Evolutionary conservation across 2,113 vertebrate species (phyloP), one percentile per base, ranked within the genome.

Genomic region (Erythrocercus mccallii): DNA sequence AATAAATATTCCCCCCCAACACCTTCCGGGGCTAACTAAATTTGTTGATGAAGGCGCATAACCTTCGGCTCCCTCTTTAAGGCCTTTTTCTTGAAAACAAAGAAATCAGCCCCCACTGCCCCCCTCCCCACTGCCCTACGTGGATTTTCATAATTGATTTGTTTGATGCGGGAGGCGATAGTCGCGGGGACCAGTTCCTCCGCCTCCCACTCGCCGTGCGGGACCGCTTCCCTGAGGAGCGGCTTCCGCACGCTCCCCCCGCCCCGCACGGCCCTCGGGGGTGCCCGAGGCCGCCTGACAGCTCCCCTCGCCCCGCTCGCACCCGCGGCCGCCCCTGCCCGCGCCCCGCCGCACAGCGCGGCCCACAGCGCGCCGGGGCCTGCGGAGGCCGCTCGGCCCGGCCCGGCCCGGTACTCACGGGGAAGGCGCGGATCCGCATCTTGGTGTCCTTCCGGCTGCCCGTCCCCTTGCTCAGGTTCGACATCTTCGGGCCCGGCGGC

Each of bases 11-110:
- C 4, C 28, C 12, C 9, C 66, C 66, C 45, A 60, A 14, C 74
- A 44, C 56, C 42, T 84, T 86, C 86, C 86, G 72, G 72, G 80
- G 64, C 47, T 53, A 72, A 81, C 89, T 48, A 22, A 47, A 90
- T 50, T 61, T 77, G 70, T 50, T 53, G 62, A 65, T 57, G 58
- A 50, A 70, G 47, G 33, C 64, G 14, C 40, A 47, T 13, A 87
- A 88, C 74, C 85, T 93, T 78, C 82, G 73, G 38, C 70, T 95
- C 53, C 37, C 77, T 77, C 88, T 82, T 11, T 14, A 64, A 83
- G 85, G 80, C 94, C 86, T 53, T 38, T 93, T 38, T 58, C 58
- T 69, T 88, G 88, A 92, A 92, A 96, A 96, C 92, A 96, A 96
- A 96, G 93, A 71, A 70, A 44, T 14, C 58, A 10, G 19, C 16